Evolutionary conservation across 2,113 vertebrate species (phyloP).

Genomic region (Boulengerochromis microlepis): DNA sequence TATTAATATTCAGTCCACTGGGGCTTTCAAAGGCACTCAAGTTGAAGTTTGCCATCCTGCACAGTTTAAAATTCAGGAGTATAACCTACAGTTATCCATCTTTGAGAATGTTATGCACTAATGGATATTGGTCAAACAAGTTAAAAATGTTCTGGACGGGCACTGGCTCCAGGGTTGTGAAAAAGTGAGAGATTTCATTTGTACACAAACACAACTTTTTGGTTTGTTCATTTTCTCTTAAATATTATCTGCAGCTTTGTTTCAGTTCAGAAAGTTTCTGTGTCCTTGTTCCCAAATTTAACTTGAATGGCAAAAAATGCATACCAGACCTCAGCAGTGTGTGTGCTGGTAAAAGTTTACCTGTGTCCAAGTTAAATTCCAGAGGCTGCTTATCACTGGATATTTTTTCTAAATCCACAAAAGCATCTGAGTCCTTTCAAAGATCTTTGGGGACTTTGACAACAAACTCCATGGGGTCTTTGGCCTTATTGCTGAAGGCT

Average conservation of each 20-base stretch:
- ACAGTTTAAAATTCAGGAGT: not conserved
- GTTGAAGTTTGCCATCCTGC: not conserved
- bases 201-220: not conserved
- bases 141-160: not conserved
- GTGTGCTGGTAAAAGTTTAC: not conserved
- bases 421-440: not conserved
- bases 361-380: not conserved
- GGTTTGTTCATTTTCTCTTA: not conserved
- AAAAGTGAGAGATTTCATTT: not conserved
- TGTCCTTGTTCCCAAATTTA: not conserved
- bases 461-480: slow-evolving; percentile 89
- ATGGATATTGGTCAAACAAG: not conserved
- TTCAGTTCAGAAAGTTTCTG: not conserved
- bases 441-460: slow-evolving; percentile 77
- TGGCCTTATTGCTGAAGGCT: slow-evolving; percentile 90
- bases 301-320: not conserved
- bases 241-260: not conserved
- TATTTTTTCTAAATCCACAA: not conserved
- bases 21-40: slow-evolving; percentile 18
- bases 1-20: not conserved
- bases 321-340: not conserved
- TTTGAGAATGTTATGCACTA: not conserved
- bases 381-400: not conserved
- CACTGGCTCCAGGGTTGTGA: not conserved
- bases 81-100: not conserved